Evolutionary conservation across 2,888 invertebrate genomes (phyloP).

Genomic region (Nomada hirtipes): DNA sequence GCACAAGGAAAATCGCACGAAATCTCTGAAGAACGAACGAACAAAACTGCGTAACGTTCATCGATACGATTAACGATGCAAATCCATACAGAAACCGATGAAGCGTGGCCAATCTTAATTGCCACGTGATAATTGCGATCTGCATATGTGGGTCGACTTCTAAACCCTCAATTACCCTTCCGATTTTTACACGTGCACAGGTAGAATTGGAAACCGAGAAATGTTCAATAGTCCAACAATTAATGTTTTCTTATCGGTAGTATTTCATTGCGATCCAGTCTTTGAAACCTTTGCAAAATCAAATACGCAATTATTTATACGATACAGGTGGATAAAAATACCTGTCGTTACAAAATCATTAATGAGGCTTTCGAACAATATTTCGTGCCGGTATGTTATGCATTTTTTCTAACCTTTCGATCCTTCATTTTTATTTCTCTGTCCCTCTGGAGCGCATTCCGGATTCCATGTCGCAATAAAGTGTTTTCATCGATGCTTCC

Average conservation of each 20-base stretch:
- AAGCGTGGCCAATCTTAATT: conserved; percentile 7
- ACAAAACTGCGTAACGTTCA: background rate
- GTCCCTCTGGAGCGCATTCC: background rate
- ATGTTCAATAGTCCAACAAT: background rate
- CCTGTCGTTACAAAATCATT: background rate
- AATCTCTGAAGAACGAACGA: background rate
- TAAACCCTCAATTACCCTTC: background rate
- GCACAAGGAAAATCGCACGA: too few relatives aligned
- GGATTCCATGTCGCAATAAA: conserved; percentile 27
- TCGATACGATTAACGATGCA: background rate
- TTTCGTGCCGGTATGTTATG: background rate
- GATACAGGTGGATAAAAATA: background rate
- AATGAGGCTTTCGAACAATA: background rate
- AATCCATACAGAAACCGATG: background rate
- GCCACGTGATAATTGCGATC: background rate
- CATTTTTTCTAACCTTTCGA: conserved; percentile 18
- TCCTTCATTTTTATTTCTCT: background rate
- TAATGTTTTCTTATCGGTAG: background rate
- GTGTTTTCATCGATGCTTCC: conserved; percentile 13
- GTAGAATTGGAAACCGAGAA: too few relatives aligned
- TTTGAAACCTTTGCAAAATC: background rate
- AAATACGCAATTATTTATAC: background rate
- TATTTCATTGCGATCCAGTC: background rate
- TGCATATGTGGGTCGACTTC: background rate
- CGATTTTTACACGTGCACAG: background rate